Conservation (phyloP, 1,140 invertebrate species). For the Antheraea mylitta region DNA sequence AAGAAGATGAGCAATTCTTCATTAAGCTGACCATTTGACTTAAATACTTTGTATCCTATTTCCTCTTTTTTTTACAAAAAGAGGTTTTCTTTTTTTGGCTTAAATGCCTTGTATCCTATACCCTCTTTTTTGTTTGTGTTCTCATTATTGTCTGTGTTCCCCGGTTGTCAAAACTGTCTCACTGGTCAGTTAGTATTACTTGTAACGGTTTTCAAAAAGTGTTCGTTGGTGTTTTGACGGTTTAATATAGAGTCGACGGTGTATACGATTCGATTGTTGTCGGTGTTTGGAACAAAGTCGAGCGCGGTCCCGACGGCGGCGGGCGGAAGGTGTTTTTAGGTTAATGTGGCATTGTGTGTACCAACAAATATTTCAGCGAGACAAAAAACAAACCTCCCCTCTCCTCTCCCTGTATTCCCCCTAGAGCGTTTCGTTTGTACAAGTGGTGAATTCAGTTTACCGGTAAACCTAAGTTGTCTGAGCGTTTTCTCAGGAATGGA, state of each 20-base stretch:
- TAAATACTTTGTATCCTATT: background rate
- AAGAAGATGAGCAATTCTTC: too few relatives aligned
- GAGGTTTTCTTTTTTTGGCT: too few relatives aligned
- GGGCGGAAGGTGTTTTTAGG: conserved; percentile 48
- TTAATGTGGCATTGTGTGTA: conserved; percentile 61
- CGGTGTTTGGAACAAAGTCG: conserved; percentile 48
- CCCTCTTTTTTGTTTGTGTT: background rate
- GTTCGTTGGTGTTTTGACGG: conserved; percentile 3
- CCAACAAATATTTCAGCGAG: conserved; percentile 72
- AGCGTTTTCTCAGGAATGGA: conserved; percentile 26
- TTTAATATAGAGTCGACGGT: conserved; percentile 10
- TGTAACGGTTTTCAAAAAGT: conserved; percentile 2
- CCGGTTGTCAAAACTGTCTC: conserved; percentile 29
- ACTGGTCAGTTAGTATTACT: conserved; percentile 33
- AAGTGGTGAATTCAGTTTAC: conserved; percentile 40
- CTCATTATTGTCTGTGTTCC: conserved; percentile 4
- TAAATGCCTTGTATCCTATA: too few relatives aligned
- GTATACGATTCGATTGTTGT: conserved; percentile 24
- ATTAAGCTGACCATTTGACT: background rate
- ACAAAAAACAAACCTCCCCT: conserved; percentile 25
- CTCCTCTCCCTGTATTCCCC: conserved; percentile 20
- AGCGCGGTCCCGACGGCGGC: conserved; percentile 16
- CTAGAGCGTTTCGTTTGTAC: conserved; percentile 20
- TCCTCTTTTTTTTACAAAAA: too few relatives aligned
- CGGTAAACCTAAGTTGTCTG: conserved; percentile 16